Percentiles rank a stretch among this genome's conserved stretches.
These are phyloP conservation scores for Megaleporinus macrocephalus DNA, from an alignment of 2,113 vertebrate genomes.

Conservation along the genomic window DNA sequence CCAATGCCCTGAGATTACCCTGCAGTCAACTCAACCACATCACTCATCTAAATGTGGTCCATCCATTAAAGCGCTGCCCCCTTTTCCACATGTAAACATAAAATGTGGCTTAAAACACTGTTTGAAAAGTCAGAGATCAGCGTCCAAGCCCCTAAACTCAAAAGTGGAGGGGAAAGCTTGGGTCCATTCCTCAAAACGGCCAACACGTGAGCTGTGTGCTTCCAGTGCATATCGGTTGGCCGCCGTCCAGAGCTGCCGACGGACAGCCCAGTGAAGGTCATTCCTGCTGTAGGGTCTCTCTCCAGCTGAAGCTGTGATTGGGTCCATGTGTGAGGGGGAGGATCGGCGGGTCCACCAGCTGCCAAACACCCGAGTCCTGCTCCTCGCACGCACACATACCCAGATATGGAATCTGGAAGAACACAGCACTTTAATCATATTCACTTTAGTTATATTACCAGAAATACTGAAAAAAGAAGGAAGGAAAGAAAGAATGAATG, in stretches of 20 bases:
- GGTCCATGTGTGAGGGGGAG: conserved; percentile 96
- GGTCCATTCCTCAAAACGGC: not conserved
- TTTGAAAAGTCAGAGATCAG: not conserved
- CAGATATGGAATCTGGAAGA: conserved; percentile 91
- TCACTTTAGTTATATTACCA: conserved; percentile 1
- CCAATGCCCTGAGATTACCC: conserved; percentile 51
- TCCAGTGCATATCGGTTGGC: conserved; percentile 18
- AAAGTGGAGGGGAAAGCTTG: conserved; percentile 11
- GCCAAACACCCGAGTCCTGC: conserved; percentile 92
- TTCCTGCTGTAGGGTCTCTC: conserved; percentile 93
- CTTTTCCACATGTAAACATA: conserved; percentile 35
- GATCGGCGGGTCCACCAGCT: conserved; percentile 95
- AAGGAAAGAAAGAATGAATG: conserved; percentile 8
- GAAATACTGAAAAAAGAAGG: not conserved
- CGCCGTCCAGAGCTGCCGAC: not conserved
- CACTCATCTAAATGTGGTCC: conserved; percentile 6
- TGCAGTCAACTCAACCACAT: conserved; percentile 13
- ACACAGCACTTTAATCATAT: conserved; percentile 2
- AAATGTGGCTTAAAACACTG: conserved; percentile 16
- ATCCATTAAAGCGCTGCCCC: conserved; percentile 6
- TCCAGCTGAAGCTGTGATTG: conserved; percentile 98
- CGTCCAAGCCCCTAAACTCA: conserved; percentile 19
- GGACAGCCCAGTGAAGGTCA: conserved; percentile 56
- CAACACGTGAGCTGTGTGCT: conserved; percentile 20
- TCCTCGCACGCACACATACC: conserved; percentile 96